phyloP scores from a whole-genome alignment of 1,140 invertebrate genomes.

The Dysdera silvatica region DNA sequence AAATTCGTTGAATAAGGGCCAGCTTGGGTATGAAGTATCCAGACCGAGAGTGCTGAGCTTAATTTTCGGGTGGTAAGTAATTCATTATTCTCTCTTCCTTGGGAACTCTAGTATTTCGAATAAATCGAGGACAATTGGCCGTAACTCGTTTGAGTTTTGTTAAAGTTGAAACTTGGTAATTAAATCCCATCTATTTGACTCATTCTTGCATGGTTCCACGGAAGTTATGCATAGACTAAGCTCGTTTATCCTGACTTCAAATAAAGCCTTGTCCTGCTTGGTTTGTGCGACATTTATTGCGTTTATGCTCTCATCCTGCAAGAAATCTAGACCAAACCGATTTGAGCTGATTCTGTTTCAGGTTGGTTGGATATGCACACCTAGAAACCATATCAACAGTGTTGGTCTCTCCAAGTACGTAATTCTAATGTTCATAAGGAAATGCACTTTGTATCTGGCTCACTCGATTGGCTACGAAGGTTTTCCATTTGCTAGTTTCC shows the following conservation, averaged over 20 bases:
- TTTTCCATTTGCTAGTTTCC: slow-evolving; percentile 33
- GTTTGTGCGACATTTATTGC: not conserved
- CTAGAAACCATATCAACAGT: slow-evolving; percentile 17
- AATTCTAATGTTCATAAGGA: no score
- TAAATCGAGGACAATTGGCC: not conserved
- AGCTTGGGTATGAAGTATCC: not conserved
- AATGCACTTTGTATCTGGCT: slow-evolving; percentile 4
- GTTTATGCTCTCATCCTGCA: not conserved
- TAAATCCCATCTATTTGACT: no score
- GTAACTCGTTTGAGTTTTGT: slow-evolving; percentile 1
- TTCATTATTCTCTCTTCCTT: not conserved
- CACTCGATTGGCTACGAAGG: slow-evolving; percentile 12
- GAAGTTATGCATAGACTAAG: not conserved
- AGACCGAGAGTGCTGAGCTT: not conserved
- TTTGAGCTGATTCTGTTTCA: slow-evolving; percentile 3
- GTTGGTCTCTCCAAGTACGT: slow-evolving; percentile 19
- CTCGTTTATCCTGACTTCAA: not conserved
- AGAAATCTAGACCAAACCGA: slow-evolving; percentile 9
- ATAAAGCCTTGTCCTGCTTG: not conserved
- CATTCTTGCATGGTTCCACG: not conserved
- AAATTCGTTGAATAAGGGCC: not conserved
- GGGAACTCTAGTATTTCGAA: not conserved
- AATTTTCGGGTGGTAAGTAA: not conserved
- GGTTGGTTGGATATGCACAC: not conserved
- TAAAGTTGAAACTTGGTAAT: not conserved